Evolutionary conservation across 2,888 invertebrate genomes (phyloP).

Genomic region (Spilosoma lubricipeda): DNA sequence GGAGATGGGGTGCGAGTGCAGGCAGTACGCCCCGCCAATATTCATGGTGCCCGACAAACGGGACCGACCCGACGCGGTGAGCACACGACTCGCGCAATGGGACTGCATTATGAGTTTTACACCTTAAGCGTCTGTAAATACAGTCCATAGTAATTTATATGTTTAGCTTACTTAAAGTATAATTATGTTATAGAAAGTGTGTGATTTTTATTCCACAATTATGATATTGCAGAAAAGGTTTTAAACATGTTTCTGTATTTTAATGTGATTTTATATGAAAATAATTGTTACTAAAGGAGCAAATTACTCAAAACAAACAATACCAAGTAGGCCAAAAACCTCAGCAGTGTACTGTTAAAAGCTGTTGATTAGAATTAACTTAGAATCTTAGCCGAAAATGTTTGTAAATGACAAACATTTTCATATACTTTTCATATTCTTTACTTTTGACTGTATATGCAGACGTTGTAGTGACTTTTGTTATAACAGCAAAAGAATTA

Average conservation of each 20-base stretch:
- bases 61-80: conserved; percentile 81
- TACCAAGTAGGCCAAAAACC: too few species aligned
- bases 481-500: background rate
- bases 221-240: too few species aligned
- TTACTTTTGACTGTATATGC: conserved; percentile 1
- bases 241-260: too few species aligned
- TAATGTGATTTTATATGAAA: too few species aligned
- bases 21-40: conserved; percentile 80
- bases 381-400: too few species aligned
- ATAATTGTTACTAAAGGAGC: too few species aligned
- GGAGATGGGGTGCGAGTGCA: conserved; percentile 82
- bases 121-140: background rate
- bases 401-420: too few species aligned
- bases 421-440: too few species aligned
- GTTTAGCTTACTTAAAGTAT: background rate
- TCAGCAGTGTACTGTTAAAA: too few species aligned
- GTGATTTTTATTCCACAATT: background rate
- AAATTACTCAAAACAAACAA: too few species aligned
- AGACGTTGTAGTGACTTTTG: background rate
- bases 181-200: background rate
- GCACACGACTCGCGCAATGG: conserved; percentile 30
- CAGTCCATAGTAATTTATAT: background rate
- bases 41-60: conserved; percentile 79
- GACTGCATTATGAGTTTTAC: conserved; percentile 19
- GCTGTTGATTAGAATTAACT: too few species aligned